phyloP scores from a whole-genome alignment of 2,888 invertebrate genomes.

The Lutraria lutraria region DNA sequence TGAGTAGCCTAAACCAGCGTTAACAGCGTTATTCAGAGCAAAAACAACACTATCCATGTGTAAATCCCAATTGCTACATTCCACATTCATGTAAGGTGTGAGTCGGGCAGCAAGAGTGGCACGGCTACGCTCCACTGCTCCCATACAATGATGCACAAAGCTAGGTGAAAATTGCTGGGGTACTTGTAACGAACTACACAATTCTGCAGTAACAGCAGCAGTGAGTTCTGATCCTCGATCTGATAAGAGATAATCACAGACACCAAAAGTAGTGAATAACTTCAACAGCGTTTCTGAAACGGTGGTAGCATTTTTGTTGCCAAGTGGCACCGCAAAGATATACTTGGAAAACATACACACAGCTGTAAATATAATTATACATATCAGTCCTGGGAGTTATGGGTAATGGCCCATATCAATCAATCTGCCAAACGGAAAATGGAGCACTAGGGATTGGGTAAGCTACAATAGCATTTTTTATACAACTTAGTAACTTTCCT shows the following conservation, averaged over 20 bases:
- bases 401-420: conserved; percentile 63
- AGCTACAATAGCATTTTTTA: conserved; percentile 52
- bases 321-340: conserved; percentile 48
- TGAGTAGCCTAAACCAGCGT: conserved; percentile 55
- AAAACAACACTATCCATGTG: conserved; percentile 52
- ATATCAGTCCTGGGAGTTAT: conserved; percentile 42
- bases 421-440: conserved; percentile 68
- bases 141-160: conserved; percentile 52
- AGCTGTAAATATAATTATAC: conserved; percentile 67
- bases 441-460: conserved; percentile 56
- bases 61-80: conserved; percentile 48
- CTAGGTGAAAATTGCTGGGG: conserved; percentile 59
- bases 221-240: conserved; percentile 60
- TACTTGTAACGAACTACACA: conserved; percentile 57
- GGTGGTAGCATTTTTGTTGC: conserved; percentile 53
- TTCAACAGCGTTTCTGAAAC: conserved; percentile 52
- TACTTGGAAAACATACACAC: conserved; percentile 61
- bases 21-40: conserved; percentile 61
- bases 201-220: conserved; percentile 40
- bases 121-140: conserved; percentile 51
- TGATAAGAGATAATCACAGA: conserved; percentile 53
- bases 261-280: conserved; percentile 57
- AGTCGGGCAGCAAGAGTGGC: conserved; percentile 51
- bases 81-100: conserved; percentile 55
- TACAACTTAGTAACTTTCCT: too few species aligned